Percentiles rank a stretch among this genome's conserved stretches.
Conservation (phyloP, 2,113 vertebrate genomes). For the Chaetorhynchus papuensis region DNA sequence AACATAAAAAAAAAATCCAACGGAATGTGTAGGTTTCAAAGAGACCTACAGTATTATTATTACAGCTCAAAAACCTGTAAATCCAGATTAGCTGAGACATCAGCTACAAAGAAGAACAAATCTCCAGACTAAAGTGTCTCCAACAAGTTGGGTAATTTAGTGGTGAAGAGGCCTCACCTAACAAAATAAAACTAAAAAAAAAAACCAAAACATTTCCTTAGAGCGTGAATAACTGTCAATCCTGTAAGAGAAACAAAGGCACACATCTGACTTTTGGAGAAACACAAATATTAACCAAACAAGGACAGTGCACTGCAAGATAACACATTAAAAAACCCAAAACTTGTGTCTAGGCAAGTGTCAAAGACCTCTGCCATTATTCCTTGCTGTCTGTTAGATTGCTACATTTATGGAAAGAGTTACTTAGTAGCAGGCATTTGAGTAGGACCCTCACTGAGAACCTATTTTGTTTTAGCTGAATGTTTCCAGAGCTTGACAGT, state of each 20-base stretch:
- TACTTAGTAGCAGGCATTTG: not conserved
- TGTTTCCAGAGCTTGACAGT: constrained; percentile 18
- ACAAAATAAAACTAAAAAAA: not conserved
- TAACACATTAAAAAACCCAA: not conserved
- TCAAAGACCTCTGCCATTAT: not conserved
- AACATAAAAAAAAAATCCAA: too few relatives aligned
- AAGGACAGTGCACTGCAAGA: not conserved
- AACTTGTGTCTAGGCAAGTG: not conserved
- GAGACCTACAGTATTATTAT: not conserved
- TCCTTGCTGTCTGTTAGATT: not conserved
- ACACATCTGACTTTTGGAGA: not conserved
- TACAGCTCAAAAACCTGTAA: not conserved
- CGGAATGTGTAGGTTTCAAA: not conserved
- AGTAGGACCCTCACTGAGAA: not conserved
- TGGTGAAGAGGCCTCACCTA: not conserved
- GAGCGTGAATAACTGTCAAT: not conserved
- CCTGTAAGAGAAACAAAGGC: not conserved
- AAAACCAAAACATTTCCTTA: not conserved
- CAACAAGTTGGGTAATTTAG: not conserved
- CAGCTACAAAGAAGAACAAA: not conserved
- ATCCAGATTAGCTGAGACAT: not conserved
- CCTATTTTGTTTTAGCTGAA: not conserved
- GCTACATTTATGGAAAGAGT: not conserved
- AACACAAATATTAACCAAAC: not conserved
- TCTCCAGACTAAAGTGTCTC: not conserved